These are phyloP conservation scores for Mythimna ferrago DNA, from an alignment of 2,888 invertebrate species.

Conservation along the genomic window DNA sequence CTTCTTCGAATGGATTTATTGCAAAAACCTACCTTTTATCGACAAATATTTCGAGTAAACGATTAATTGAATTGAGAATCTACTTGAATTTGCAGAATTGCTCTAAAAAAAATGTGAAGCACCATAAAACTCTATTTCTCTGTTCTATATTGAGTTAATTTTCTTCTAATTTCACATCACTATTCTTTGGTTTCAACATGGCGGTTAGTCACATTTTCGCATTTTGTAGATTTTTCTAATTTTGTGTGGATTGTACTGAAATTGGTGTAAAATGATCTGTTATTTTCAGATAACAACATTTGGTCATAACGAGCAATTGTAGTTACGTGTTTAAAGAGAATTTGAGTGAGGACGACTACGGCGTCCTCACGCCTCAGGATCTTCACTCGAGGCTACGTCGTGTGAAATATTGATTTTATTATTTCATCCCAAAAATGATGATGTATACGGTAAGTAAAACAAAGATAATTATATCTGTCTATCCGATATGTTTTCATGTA, in stretches of 20 bases:
- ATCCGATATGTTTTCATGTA: not conserved
- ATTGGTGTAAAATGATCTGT: constrained; percentile 20
- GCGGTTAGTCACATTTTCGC: constrained; percentile 75
- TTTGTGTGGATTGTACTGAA: constrained; percentile 16
- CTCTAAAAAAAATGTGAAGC: no score
- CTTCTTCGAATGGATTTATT: no score
- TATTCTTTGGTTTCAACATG: constrained; percentile 70
- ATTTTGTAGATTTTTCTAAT: constrained; percentile 19
- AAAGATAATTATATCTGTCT: not conserved
- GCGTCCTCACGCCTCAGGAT: constrained; percentile 75
- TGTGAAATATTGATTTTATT: constrained; percentile 77
- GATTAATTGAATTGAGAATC: no score
- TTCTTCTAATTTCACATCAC: not conserved
- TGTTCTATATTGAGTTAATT: not conserved
- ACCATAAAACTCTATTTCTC: not conserved
- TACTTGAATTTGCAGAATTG: no score
- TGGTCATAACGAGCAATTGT: constrained; percentile 26
- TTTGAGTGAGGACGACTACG: constrained; percentile 49
- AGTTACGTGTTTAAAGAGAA: constrained; percentile 36
- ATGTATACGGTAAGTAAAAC: constrained; percentile 86
- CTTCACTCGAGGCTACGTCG: constrained; percentile 67
- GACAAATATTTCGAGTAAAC: no score
- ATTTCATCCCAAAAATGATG: constrained; percentile 79
- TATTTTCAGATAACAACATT: constrained; percentile 50
- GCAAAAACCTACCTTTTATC: no score